Evolutionary conservation across 2,113 vertebrate species (phyloP).

Genomic region (Eolophus roseicapilla): DNA sequence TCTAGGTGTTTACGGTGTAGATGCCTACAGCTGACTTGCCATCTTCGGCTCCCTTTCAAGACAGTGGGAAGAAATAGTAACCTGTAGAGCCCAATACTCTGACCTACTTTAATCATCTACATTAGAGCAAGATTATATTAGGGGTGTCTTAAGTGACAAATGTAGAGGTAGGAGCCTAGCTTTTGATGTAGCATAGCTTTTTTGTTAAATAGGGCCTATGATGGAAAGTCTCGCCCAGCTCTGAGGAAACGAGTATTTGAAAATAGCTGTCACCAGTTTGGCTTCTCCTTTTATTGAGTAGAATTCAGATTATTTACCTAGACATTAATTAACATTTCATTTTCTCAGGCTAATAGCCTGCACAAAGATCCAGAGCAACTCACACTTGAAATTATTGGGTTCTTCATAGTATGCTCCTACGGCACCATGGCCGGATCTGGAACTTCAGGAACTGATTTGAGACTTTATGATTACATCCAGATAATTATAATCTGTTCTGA

Average conservation of each 20-base stretch:
- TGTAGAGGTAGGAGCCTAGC: not conserved
- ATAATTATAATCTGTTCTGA: not conserved
- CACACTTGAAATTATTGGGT: not conserved
- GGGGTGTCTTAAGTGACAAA: not conserved
- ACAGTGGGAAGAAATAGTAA: not conserved
- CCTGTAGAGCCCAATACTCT: not conserved
- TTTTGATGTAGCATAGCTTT: slow-evolving; percentile 28
- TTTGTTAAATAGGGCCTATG: not conserved
- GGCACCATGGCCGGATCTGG: not conserved
- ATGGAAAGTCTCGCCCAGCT: not conserved
- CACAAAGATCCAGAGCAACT: not conserved
- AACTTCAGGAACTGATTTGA: not conserved
- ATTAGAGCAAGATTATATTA: not conserved
- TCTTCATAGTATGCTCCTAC: not conserved
- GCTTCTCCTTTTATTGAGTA: not conserved
- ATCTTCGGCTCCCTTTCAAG: slow-evolving; percentile 1
- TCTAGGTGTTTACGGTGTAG: not conserved
- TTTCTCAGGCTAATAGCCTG: not conserved
- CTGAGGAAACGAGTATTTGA: not conserved
- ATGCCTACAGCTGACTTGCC: not conserved
- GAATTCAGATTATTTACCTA: not conserved
- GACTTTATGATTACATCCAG: not conserved
- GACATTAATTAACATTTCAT: not conserved
- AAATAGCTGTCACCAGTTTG: not conserved
- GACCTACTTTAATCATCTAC: slow-evolving; percentile 37